Conservation (phyloP, 2,888 invertebrate species). For the Rhopalosiphum nymphaeae region DNA sequence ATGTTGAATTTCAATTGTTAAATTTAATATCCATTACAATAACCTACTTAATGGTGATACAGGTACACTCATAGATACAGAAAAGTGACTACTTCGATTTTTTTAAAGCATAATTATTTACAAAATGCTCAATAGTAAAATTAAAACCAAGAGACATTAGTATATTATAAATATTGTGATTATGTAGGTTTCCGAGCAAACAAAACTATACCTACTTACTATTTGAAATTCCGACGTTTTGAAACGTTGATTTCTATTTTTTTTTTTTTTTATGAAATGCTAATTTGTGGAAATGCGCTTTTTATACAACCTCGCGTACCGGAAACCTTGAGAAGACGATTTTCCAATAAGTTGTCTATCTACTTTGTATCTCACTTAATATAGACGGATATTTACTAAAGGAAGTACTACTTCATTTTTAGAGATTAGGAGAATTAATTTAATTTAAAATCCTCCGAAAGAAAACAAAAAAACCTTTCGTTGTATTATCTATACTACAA, state of each 20-base stretch:
- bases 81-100: not conserved
- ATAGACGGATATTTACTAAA: not conserved
- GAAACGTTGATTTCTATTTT: not conserved
- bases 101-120: too few relatives aligned
- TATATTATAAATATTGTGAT: not conserved
- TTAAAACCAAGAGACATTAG: not conserved
- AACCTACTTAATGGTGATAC: not conserved
- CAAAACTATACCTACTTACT: not conserved
- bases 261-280: not conserved
- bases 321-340: constrained; percentile 16
- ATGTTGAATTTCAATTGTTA: not conserved
- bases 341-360: constrained; percentile 31
- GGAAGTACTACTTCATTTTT: not conserved
- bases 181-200: not conserved
- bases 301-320: constrained; percentile 28
- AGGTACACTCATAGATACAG: not conserved
- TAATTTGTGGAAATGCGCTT: constrained; percentile 30
- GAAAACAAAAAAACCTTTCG: not conserved
- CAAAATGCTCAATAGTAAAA: not conserved
- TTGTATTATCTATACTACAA: not conserved
- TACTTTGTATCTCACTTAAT: constrained; percentile 13
- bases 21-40: not conserved
- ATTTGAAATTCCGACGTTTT: not conserved
- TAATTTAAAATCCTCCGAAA: constrained; percentile 16
- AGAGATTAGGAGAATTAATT: constrained; percentile 9